A percentile compares a stretch with the other conserved stretches of the same genome.
Conservation (phyloP, 2,888 invertebrate species). For the Palloptera scutellata region DNA sequence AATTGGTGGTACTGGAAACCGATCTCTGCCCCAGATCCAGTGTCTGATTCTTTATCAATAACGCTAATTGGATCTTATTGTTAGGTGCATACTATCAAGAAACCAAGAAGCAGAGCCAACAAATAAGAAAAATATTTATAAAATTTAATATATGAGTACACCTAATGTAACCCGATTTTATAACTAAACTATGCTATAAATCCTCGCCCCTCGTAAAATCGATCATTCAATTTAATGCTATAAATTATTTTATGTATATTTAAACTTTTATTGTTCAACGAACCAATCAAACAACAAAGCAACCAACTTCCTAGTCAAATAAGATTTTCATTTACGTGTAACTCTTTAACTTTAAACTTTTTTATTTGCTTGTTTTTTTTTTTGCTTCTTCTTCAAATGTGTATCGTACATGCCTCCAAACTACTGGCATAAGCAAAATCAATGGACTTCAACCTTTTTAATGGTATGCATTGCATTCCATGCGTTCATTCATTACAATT, state of each 20-base stretch:
- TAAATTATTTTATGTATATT: slow-evolving; percentile 3
- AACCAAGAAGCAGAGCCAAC: too few relatives aligned
- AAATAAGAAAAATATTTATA: slow-evolving; percentile 15
- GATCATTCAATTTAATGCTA: neutral
- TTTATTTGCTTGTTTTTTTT: neutral
- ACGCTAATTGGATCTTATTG: slow-evolving; percentile 75
- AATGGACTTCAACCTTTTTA: too few relatives aligned
- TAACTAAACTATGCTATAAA: neutral
- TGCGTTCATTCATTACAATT: too few relatives aligned
- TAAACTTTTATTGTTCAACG: neutral
- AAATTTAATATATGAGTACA: neutral
- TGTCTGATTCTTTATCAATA: slow-evolving; percentile 68
- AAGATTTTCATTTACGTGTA: slow-evolving; percentile 3
- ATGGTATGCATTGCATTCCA: too few relatives aligned
- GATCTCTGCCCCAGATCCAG: slow-evolving; percentile 70
- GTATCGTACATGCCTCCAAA: too few relatives aligned
- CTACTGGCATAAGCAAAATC: too few relatives aligned
- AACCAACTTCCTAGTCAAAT: slow-evolving; percentile 15
- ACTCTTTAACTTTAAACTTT: neutral
- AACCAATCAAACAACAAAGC: slow-evolving; percentile 3
- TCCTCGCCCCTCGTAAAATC: too few relatives aligned
- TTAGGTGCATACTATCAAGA: slow-evolving; percentile 52
- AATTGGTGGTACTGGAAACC: slow-evolving; percentile 83
- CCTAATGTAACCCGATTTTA: slow-evolving; percentile 1
- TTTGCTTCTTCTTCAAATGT: too few relatives aligned